phyloP scores from a whole-genome alignment of 2,888 invertebrate species.

The Dasypolia templi region DNA sequence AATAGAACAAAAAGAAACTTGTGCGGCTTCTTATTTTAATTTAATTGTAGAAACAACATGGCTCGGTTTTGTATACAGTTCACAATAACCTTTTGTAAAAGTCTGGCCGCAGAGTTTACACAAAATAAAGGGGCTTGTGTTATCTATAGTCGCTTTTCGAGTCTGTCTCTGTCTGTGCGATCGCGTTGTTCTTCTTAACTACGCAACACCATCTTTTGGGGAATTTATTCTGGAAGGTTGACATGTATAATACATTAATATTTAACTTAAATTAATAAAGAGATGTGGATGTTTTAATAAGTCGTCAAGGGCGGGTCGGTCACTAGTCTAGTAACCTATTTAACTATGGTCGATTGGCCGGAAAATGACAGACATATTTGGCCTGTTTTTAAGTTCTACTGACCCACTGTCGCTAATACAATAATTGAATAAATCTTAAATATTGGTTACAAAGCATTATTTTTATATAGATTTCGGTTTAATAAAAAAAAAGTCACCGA shows the following conservation, averaged over 20 bases:
- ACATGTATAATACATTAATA: not conserved
- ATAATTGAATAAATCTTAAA: too few relatives aligned
- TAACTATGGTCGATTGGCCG: too few relatives aligned
- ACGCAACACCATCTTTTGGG: not conserved
- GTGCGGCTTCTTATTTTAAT: constrained; percentile 60
- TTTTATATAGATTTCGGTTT: not conserved
- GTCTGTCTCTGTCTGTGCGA: not conserved
- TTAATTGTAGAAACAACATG: constrained; percentile 45
- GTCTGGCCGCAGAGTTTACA: not conserved
- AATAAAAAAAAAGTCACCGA: not conserved
- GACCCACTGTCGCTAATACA: too few relatives aligned
- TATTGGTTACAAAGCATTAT: not conserved
- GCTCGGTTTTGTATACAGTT: constrained; percentile 3
- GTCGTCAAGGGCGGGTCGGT: not conserved
- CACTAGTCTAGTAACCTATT: not conserved
- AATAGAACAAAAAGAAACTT: constrained; percentile 54
- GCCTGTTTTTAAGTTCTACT: not conserved
- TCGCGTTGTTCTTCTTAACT: not conserved
- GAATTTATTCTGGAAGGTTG: not conserved
- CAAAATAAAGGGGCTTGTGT: not conserved
- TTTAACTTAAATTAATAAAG: not conserved
- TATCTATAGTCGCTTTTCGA: not conserved
- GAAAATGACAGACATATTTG: not conserved
- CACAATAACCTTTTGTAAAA: not conserved
- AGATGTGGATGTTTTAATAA: not conserved